phyloP scores from a whole-genome alignment of 2,888 invertebrate genomes.

The Portevinia maculata region DNA sequence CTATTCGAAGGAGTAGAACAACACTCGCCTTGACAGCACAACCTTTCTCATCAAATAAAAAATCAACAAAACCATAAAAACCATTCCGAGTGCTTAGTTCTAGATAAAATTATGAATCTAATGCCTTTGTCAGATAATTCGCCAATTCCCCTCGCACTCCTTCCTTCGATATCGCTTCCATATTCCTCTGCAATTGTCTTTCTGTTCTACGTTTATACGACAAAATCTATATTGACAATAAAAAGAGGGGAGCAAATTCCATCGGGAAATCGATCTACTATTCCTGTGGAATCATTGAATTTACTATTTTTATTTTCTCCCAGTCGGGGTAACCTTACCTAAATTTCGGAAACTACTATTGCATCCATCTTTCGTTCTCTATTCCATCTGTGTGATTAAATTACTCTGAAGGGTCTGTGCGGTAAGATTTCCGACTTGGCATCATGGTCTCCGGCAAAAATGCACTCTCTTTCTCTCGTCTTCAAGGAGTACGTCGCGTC shows the following conservation, averaged over 20 bases:
- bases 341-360: slow-evolving; percentile 42
- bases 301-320: slow-evolving; percentile 44
- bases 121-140: slow-evolving; percentile 21
- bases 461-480: neutral
- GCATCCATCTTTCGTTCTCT: slow-evolving; percentile 10
- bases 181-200: slow-evolving; percentile 22
- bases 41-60: too few species aligned
- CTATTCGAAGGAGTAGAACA: too few species aligned
- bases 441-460: slow-evolving; percentile 6
- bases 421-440: slow-evolving; percentile 69
- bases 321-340: slow-evolving; percentile 26
- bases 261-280: slow-evolving; percentile 71
- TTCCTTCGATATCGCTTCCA: too few species aligned
- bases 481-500: slow-evolving; percentile 17
- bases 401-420: slow-evolving; percentile 70
- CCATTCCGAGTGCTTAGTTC: too few species aligned
- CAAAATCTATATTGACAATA: slow-evolving; percentile 68
- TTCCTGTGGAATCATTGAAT: slow-evolving; percentile 71
- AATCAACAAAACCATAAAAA: too few species aligned
- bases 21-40: too few species aligned
- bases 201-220: slow-evolving; percentile 17
- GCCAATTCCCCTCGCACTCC: neutral
- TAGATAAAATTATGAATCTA: slow-evolving; percentile 12
- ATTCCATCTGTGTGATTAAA: slow-evolving; percentile 60
- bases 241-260: slow-evolving; percentile 38